These are phyloP conservation scores for Procapra przewalskii DNA, from an alignment of 2,113 vertebrate species.

Conservation along the genomic window DNA sequence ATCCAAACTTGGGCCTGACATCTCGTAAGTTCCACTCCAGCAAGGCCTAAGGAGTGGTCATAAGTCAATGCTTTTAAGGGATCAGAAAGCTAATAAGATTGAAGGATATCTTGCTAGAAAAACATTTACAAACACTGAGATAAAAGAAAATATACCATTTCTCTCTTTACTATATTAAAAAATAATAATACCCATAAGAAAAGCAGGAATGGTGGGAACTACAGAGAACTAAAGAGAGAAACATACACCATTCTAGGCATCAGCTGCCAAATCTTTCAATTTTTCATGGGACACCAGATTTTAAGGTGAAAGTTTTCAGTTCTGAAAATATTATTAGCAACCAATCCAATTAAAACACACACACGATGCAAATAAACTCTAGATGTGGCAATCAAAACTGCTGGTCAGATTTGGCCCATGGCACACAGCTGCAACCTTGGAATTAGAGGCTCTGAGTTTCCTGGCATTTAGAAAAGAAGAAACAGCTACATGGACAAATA, in stretches of 20 bases:
- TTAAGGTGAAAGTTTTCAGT: background rate
- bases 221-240: background rate
- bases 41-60: background rate
- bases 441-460: background rate
- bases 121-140: background rate
- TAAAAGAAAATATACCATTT: constrained; percentile 24
- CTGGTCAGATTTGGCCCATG: background rate
- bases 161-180: background rate
- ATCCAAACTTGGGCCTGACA: background rate
- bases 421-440: background rate
- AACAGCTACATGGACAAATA: constrained; percentile 1
- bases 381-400: constrained; percentile 25
- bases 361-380: background rate
- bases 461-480: background rate
- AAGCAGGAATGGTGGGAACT: background rate
- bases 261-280: constrained; percentile 3
- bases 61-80: background rate
- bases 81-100: background rate
- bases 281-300: constrained; percentile 13
- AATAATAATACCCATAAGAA: background rate
- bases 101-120: background rate
- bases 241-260: background rate
- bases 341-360: background rate
- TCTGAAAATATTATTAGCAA: constrained; percentile 23
- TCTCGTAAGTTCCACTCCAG: background rate